Evolutionary conservation across 2,888 invertebrate species (phyloP), one percentile per base, ranked within the genome.

Genomic region (Orchesella flavescens): DNA sequence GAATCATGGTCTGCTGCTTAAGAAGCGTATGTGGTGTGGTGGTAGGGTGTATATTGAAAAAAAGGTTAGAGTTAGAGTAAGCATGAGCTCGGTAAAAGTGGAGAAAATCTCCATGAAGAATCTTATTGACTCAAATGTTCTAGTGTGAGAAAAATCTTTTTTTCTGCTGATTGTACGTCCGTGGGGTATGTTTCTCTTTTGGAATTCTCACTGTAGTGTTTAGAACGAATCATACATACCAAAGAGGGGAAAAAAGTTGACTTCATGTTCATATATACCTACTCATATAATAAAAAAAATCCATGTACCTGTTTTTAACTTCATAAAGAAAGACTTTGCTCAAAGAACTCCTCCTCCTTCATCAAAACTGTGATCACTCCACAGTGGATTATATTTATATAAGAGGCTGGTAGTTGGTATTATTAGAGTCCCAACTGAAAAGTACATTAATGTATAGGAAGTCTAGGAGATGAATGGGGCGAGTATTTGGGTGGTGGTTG

Each of bases 141-240:
- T 46, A 72, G 68, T 79, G 79, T 65, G 71, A 61, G 79, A 79
- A 71, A 71, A 43, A 19, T 23, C 23, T 49, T 57, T 75, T 68
- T 65, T 76, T 69, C 49, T 43, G n/a, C 55, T 80, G 80, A 80
- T 80, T 80, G 66, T 46, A 57, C 53, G 46, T 43, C 80, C 63
- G 49, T 24, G 24, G 78, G 78, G 61, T 23, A 44, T 77, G 53
- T 69, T 75, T 75, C 75, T 65, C 34, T 46, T 46, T 46, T n/a
- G 59, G 44, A 59, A 73, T 34, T 72, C 34, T 12, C 12, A 44
- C 44, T 44, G 12, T 12, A 44, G 9, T 44, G 9, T 53, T 69
- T 72, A 21, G 17, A 57, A 43, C 43, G 57, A 19, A 21, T 44
- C 19, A 44, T 7, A 46, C 21, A n/a, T n/a, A n/a, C n/a, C n/a